phyloP scores from a whole-genome alignment of 2,113 vertebrate species.

The Ameiurus melas region DNA sequence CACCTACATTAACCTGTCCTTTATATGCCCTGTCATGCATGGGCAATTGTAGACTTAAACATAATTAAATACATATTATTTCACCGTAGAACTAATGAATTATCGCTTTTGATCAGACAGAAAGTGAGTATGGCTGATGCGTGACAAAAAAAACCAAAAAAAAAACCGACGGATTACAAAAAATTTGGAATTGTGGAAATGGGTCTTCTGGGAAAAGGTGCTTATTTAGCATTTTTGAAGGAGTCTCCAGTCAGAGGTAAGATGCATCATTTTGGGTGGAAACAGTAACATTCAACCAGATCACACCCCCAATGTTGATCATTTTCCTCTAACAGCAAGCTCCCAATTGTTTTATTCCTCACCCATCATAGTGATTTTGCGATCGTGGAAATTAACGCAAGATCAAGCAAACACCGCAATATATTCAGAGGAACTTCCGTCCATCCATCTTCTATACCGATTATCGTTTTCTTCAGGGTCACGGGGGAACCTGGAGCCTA shows the following conservation, averaged over 20 bases:
- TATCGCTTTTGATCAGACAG: background rate
- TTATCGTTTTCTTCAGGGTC: too few species aligned
- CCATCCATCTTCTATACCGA: too few species aligned
- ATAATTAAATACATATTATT: background rate
- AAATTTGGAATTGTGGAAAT: background rate
- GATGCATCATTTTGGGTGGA: background rate
- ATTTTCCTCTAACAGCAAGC: background rate
- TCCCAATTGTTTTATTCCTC: background rate
- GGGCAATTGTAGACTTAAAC: background rate
- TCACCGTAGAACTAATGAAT: background rate
- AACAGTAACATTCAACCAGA: background rate
- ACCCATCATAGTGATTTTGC: too few species aligned
- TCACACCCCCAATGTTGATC: background rate
- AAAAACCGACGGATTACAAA: background rate
- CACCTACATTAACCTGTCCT: background rate
- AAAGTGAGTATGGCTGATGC: background rate
- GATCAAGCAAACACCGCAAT: too few species aligned
- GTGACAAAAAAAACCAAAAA: background rate
- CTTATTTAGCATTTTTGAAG: background rate
- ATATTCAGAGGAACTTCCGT: too few species aligned
- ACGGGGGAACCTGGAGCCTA: too few species aligned
- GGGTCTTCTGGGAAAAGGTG: background rate
- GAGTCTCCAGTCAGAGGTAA: background rate
- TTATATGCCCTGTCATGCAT: background rate
- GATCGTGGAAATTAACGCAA: too few species aligned